Evolutionary conservation across 2,797 vertebrate species (phyloP).

Genomic region (Hydrolagus colliei): DNA sequence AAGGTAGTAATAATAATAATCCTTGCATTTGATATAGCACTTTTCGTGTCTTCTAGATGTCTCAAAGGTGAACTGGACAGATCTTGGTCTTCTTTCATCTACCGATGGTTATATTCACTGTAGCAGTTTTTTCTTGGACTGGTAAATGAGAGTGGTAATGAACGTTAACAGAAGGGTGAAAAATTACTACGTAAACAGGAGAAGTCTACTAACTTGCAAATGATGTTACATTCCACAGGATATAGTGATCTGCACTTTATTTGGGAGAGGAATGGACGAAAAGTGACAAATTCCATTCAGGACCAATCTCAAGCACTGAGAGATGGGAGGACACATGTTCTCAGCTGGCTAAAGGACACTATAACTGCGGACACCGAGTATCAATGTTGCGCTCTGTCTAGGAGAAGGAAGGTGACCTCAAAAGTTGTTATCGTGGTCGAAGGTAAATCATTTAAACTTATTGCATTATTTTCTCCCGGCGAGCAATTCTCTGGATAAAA

Average conservation of each 20-base stretch:
- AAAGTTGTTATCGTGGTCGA: constrained; percentile 57
- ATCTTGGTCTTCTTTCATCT: no score
- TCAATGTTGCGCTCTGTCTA: constrained; percentile 66
- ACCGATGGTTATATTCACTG: no score
- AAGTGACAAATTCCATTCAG: constrained; percentile 55
- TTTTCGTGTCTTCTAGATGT: no score
- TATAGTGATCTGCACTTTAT: constrained; percentile 66
- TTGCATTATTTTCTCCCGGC: neutral
- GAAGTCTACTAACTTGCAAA: neutral
- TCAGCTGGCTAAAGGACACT: constrained; percentile 78
- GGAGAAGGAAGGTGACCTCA: constrained; percentile 58
- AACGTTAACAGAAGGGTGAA: neutral
- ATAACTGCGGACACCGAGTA: constrained; percentile 66
- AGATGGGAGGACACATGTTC: constrained; percentile 58
- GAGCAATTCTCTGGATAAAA: neutral
- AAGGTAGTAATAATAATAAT: no score
- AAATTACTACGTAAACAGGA: neutral
- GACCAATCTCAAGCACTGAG: constrained; percentile 58
- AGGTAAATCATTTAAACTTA: constrained; percentile 51
- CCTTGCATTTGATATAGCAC: no score
- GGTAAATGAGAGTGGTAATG: neutral
- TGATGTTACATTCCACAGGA: constrained; percentile 53
- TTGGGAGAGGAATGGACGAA: constrained; percentile 76
- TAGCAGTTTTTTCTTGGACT: no score
- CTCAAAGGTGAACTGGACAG: no score